Evolutionary conservation across 2,797 vertebrate species (phyloP), one percentile per base, ranked within the genome.

Genomic region (Microhierax caerulescens): DNA sequence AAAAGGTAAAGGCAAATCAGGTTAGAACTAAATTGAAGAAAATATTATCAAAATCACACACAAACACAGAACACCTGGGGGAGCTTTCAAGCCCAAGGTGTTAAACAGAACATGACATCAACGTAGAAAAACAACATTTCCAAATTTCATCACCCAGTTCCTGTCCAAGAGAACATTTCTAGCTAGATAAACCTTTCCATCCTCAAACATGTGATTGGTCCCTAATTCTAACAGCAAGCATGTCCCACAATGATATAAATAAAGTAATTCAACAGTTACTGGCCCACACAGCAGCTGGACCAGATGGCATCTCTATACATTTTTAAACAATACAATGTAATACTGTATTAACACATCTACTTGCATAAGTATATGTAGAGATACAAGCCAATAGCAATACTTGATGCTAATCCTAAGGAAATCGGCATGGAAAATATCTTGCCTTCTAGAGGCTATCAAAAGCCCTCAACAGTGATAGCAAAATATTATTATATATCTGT

Each of bases 281-380:
- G 79, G 88, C 65, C 90, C 91, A 93, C 93, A 92, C 80, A 93
- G 83, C 72, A 95, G 64, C 92, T 92, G 85, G 78, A 88, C 87
- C 89, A 94, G 89, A 96, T 93, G 95, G 74, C 88, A 94, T 90
- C 92, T 95, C 84, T 81, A 85, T 93, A 90, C 72, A 93, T 95
- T 95, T 96, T 95, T 92, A 85, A 96, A 96, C 84, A 96, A 95
- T 75, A 51, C 72, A 74, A 23, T 94, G 73, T 68, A 80, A 88
- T 70, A 77, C n/a, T 65, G 28, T 91, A 91, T 91, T 96, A 97
- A 94, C 30, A 61, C 27, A 89, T 91, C 48, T 85, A 89, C 88
- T 94, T 85, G 86, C 68, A 56, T 85, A 89, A 82, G n/a, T 79
- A 28, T 72, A 75, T 81, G 64, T 76, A 92, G 72, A 89, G n/a